Base-by-base conservation (phyloP, 2,797 vertebrate species). In the Philypnodon macrostomus region DNA sequence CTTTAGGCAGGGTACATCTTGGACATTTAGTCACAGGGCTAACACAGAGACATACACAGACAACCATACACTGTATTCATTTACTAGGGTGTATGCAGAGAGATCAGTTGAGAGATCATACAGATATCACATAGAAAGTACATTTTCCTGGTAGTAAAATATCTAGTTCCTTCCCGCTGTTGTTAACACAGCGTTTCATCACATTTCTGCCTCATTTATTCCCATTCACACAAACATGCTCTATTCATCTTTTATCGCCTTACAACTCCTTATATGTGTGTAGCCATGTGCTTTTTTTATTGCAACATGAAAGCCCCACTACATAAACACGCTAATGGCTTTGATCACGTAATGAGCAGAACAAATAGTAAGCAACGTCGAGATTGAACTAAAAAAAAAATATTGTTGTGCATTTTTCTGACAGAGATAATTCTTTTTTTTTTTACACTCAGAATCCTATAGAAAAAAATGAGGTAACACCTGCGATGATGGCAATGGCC, bases 401-500 rank as follows among this genome's bases (percentile, higher is more conserved):
- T 57, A 32, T 53, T 48, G 64, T 47, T 63, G 63, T 69, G 53
- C 73, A 48, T 71, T 74, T 58, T 64, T 69, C 63, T 70, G 73
- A 74, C 63, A 62, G 67, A 63, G 64, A 67, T 80, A 79, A 78
- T 82, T 74, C 42, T 78, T 80, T 70, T 54, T 67, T 65, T 70
- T 64, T 63, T 59, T 69, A 58, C 61, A 70, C 67, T 46, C 16
- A 7, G 27, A 54, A 48, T 29, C 36, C 42, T 69, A 26, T 41
- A 26, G 35, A 7, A 38, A 38, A n/a, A n/a, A 13, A 15, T 5
- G 70, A 73, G 75, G 34, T 54, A 46, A n/a, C n/a, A n/a, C n/a
- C n/a, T n/a, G n/a, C n/a, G n/a, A 42, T 90, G 29, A 14, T 36
- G 44, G 68, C 90, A 89, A 89, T 87, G 91, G 90, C 58, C 85